Conservation (phyloP, 2,797 vertebrate species). For the Esox lucius region DNA sequence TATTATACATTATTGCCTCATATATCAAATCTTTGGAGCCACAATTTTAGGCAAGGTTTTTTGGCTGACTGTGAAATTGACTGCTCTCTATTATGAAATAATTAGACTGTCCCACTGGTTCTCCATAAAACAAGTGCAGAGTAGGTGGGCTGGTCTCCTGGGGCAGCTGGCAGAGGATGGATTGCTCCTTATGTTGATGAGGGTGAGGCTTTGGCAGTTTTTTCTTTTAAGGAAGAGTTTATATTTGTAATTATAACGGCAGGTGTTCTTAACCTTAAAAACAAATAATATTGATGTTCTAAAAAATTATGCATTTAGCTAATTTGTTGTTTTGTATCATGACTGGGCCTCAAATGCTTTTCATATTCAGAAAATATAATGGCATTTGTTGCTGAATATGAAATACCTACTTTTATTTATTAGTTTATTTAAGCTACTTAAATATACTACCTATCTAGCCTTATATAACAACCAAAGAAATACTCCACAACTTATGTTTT, state of each 20-base stretch:
- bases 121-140: slow-evolving; percentile 66
- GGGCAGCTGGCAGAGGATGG: not conserved
- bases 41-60: slow-evolving; percentile 58
- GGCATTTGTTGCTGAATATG: too few species aligned
- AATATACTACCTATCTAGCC: too few species aligned
- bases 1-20: slow-evolving; percentile 82
- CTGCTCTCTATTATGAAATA: slow-evolving; percentile 79
- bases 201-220: slow-evolving; percentile 4
- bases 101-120: slow-evolving; percentile 81
- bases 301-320: too few species aligned
- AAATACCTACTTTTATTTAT: too few species aligned
- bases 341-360: too few species aligned
- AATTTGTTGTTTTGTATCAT: too few species aligned
- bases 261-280: too few species aligned
- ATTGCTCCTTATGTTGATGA: slow-evolving; percentile 16
- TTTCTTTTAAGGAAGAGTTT: not conserved
- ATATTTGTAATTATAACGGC: not conserved
- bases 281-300: too few species aligned
- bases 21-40: slow-evolving; percentile 78
- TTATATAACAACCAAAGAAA: too few species aligned
- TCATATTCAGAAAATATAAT: too few species aligned
- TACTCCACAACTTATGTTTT: too few species aligned
- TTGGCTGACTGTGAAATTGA: slow-evolving; percentile 76
- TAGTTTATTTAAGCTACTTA: too few species aligned
- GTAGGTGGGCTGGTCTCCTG: slow-evolving; percentile 32